phyloP scores from a whole-genome alignment of 2,888 invertebrate genomes.

The Apotomis betuletana region DNA sequence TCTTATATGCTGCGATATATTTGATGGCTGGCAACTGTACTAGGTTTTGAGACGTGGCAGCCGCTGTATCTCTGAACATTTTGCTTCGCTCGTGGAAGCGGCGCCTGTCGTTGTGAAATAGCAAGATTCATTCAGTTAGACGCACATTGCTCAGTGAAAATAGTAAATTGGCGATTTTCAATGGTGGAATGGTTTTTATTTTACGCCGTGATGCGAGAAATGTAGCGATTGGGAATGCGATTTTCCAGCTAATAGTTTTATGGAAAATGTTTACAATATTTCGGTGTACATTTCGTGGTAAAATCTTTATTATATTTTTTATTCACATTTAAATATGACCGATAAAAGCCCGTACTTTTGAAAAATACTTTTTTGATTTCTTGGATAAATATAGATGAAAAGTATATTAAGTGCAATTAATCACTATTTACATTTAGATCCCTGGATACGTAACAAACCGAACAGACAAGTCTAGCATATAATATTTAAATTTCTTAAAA shows the following conservation, averaged over 20 bases:
- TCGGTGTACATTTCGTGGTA: neutral
- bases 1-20: too few relatives aligned
- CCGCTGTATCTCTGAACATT: too few relatives aligned
- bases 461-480: too few relatives aligned
- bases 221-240: constrained; percentile 23
- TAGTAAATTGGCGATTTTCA: constrained; percentile 37
- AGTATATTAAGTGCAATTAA: too few relatives aligned
- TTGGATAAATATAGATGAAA: too few relatives aligned
- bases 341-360: too few relatives aligned
- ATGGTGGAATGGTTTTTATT: constrained; percentile 39
- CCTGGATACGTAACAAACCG: too few relatives aligned
- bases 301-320: neutral
- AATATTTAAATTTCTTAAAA: too few relatives aligned
- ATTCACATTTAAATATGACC: neutral
- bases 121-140: constrained; percentile 34
- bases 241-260: constrained; percentile 30
- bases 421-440: too few relatives aligned
- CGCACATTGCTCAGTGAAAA: constrained; percentile 35
- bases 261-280: neutral
- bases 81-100: neutral
- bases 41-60: too few relatives aligned
- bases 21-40: too few relatives aligned
- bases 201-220: constrained; percentile 28
- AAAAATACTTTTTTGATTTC: too few relatives aligned
- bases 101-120: constrained; percentile 30